A percentile compares a stretch with the other conserved stretches of the same genome.
These are phyloP conservation scores for Mallotus villosus DNA, from an alignment of 2,797 vertebrate genomes.

Conservation along the genomic window DNA sequence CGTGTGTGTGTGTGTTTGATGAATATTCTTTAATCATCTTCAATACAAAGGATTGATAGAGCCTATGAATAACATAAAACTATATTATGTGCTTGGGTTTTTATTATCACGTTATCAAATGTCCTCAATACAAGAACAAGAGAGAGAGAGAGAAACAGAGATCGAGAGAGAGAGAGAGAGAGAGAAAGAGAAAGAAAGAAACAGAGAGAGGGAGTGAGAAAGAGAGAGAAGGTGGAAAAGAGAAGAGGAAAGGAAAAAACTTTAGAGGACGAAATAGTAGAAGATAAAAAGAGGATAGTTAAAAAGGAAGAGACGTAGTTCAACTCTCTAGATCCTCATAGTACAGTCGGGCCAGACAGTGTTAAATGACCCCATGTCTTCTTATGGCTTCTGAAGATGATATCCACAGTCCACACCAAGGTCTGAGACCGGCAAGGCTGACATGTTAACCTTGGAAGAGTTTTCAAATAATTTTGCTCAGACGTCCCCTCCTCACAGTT, in stretches of 20 bases:
- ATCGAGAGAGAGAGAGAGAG: slow-evolving; percentile 8
- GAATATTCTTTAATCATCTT: background rate
- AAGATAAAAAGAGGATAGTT: background rate
- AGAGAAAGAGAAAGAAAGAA: slow-evolving; percentile 9
- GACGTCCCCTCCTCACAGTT: slow-evolving; percentile 71
- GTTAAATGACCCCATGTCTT: slow-evolving; percentile 39
- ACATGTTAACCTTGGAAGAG: slow-evolving; percentile 64
- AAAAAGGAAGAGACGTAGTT: background rate
- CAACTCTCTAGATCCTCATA: background rate
- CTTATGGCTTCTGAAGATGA: slow-evolving; percentile 18
- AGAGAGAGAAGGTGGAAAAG: background rate
- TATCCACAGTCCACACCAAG: slow-evolving; percentile 42
- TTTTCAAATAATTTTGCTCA: slow-evolving; percentile 64
- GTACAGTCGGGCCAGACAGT: background rate
- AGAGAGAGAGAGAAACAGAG: slow-evolving; percentile 13
- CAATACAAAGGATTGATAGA: slow-evolving; percentile 8
- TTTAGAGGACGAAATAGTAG: background rate
- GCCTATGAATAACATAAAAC: slow-evolving; percentile 10
- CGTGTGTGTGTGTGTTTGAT: background rate
- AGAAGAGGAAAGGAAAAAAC: background rate
- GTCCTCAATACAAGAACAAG: background rate
- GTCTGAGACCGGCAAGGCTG: slow-evolving; percentile 42
- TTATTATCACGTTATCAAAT: slow-evolving; percentile 9
- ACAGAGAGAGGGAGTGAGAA: background rate
- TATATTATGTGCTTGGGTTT: background rate